Percentiles rank a stretch among this genome's conserved stretches.
phyloP scores from a whole-genome alignment of 2,888 invertebrate species.

The Sinopyrophorus schimmeli region DNA sequence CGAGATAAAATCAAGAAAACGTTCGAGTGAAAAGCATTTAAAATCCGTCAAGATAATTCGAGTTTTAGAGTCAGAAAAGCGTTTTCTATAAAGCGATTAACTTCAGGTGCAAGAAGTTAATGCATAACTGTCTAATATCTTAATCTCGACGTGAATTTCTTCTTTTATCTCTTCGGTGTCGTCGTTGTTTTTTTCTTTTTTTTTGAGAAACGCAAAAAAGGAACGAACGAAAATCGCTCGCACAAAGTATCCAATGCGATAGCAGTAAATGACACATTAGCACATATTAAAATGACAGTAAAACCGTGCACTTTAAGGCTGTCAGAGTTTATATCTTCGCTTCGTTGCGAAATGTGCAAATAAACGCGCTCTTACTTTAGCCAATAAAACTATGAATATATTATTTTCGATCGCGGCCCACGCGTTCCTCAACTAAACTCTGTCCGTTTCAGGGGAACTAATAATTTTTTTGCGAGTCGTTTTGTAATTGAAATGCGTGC shows the following conservation, averaged over 20 bases:
- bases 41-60: conserved; percentile 20
- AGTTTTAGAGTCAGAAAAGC: conserved; percentile 16
- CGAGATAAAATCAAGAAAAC: conserved; percentile 7
- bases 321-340: conserved; percentile 19
- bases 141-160: conserved; percentile 32
- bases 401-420: conserved; percentile 15
- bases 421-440: too few relatives aligned
- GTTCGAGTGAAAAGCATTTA: conserved; percentile 9
- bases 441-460: too few relatives aligned
- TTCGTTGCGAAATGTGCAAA: conserved; percentile 23
- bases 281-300: conserved; percentile 37
- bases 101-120: conserved; percentile 34
- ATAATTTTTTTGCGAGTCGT: too few relatives aligned
- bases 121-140: conserved; percentile 39
- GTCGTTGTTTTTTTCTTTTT: too few relatives aligned
- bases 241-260: conserved; percentile 32
- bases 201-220: too few relatives aligned
- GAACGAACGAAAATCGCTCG: conserved; percentile 17
- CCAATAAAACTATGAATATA: conserved; percentile 25
- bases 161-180: too few relatives aligned
- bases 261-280: conserved; percentile 40
- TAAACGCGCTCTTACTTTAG: conserved; percentile 9
- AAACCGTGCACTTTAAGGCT: conserved; percentile 28
- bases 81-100: conserved; percentile 35
- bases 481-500: too few relatives aligned